Conservation (phyloP, 2,113 vertebrate genomes). For the Theristicus caerulescens region DNA sequence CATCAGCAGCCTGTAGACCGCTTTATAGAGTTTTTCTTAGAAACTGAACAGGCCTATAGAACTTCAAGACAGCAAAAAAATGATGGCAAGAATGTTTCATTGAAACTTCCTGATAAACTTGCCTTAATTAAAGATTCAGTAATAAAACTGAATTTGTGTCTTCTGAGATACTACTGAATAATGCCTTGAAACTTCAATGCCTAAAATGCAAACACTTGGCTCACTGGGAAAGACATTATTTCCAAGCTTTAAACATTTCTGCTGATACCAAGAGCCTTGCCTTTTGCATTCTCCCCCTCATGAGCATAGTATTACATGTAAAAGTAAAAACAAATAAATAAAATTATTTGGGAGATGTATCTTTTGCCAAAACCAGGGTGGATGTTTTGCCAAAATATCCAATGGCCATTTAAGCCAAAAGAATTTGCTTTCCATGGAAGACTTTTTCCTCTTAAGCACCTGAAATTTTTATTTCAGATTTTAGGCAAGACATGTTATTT, state of each 20-base stretch:
- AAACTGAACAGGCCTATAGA: background rate
- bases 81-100: background rate
- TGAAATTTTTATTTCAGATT: background rate
- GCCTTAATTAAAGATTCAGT: background rate
- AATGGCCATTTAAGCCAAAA: background rate
- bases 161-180: background rate
- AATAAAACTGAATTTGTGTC: background rate
- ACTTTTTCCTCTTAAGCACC: background rate
- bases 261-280: background rate
- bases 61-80: background rate
- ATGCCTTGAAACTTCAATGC: background rate
- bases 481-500: background rate
- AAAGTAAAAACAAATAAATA: background rate
- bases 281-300: background rate
- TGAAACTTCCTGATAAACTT: background rate
- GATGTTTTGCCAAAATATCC: background rate
- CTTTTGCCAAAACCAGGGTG: background rate
- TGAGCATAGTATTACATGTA: rapidly evolving
- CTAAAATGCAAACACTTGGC: background rate
- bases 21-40: background rate
- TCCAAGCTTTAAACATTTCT: background rate
- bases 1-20: background rate
- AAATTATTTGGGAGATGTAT: background rate
- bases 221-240: background rate
- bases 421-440: background rate